Evolutionary conservation across 2,888 invertebrate species (phyloP), one percentile per base, ranked within the genome.

Genomic region (Calliopum simillimum): DNA sequence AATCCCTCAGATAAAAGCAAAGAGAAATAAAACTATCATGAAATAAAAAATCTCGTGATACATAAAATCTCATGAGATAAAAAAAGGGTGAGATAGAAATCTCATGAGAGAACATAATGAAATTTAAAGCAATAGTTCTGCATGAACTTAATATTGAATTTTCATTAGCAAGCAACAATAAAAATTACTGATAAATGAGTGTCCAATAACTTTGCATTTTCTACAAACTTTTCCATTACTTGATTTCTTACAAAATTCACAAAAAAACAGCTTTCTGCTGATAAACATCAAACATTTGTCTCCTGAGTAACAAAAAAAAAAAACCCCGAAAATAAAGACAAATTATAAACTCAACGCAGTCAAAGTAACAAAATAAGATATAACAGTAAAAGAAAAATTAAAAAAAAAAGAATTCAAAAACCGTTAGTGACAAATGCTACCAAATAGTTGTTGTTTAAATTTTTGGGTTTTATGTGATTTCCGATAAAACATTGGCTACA

Each of bases 381-480:
- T 14, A 21, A 25, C 3, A 14, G 1, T 13, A 61, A 44, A n/a
- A 46, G 14, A 21, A 61, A 23, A 23, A 61, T 21, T 21, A 4
- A 55, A 21, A 56, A 41, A 43, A 59, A 4, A 55, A 21, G 23
- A 41, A 43, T 44, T 23, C 16, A 61, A 61, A 23, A 47, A 44
- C 44, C 21, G 44, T 53, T 53, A 53, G 23, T 14, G 21, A 21
- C 21, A 53, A 53, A 53, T 53, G 23, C 23, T 23, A 23, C 21
- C 53, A 23, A 11, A 53, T 21, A 5, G 4, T 23, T 53, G 33
- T 33, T 33, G 33, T 33, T 33, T 2, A 1, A 2, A 8, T 8
- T 33, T 33, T 33, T 4, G 33, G 33, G 33, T 33, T 6, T 33
- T 33, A 33, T 33, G 33, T 33, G 33, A 33, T 33, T 33, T 33